Base-by-base conservation (phyloP, 2,797 vertebrate species). In the Gobio occitaniae region DNA sequence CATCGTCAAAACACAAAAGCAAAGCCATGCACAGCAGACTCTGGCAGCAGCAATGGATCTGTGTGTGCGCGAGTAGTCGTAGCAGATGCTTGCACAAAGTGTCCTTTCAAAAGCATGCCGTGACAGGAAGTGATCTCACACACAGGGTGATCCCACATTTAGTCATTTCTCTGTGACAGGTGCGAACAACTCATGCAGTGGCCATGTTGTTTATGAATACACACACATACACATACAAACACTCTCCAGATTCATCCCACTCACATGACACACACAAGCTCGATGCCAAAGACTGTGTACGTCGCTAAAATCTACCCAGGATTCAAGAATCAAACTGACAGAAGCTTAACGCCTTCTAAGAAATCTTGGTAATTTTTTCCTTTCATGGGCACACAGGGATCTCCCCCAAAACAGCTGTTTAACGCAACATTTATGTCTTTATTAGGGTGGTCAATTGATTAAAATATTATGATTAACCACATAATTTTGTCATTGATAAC, bases 161-260 rank as follows among this genome's bases (percentile, higher is more conserved):
- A 87, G 80, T 70, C 17, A 75, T 78, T 80, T 78, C 65, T 69
- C 77, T 47, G 41, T 47, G 88, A 70, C 68, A 79, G 78, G 61
- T 48, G 80, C 65, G 48, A 63, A 86, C 71, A 84, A 77, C 83
- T 86, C 86, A 89, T 87, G 86, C 86, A 77, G 83, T 84, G 69
- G 50, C 77, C 41, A 83, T 80, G 79, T 63, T 79, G 36, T 75
- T 85, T 41, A 81, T 79, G 32, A 71, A 47, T 76, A 69, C 59
- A 80, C 83, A 79, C 52, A 82, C 65, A 86, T 54, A 10, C 72
- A 44, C 19, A 81, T 68, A 54, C 21, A 29, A 81, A 63, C 86
- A 72, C 74, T 56, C 66, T 48, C 32, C 59, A 78, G 47, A 71
- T 70, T 77, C 65, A 83, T 80, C 70, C 63, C 80, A 80, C 54